phyloP scores from a whole-genome alignment of 2,797 vertebrate species.

The Mergus octosetaceus region DNA sequence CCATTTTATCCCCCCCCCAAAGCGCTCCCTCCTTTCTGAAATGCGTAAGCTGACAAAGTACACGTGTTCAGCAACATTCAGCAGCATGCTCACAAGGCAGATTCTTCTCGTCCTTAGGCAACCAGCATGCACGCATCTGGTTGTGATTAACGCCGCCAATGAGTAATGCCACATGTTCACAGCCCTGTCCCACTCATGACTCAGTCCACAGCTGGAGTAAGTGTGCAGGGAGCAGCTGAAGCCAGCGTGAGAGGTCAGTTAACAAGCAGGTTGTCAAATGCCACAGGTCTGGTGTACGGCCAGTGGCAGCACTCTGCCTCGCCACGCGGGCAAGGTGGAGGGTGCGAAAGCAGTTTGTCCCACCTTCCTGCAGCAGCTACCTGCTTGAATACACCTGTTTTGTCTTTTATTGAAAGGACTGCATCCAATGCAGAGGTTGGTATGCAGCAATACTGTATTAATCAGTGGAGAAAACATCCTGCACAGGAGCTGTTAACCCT shows the following conservation, averaged over 20 bases:
- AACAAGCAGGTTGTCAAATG: neutral
- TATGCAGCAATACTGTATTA: neutral
- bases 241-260: neutral
- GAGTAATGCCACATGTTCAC: conserved; percentile 13
- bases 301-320: neutral
- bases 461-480: neutral
- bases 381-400: neutral
- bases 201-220: neutral
- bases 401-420: neutral
- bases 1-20: neutral
- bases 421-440: neutral
- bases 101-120: conserved; percentile 1
- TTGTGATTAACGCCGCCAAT: conserved; percentile 7
- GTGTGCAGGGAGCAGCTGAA: neutral
- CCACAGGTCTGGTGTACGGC: neutral
- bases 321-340: rapidly evolving
- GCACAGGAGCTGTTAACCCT: neutral
- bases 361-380: neutral
- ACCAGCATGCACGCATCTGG: neutral
- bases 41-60: neutral
- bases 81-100: neutral
- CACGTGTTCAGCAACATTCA: rapidly evolving
- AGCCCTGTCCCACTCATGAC: neutral
- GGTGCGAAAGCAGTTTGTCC: neutral
- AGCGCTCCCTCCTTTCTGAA: neutral